Evolutionary conservation across 2,888 invertebrate genomes (phyloP), one percentile per base, ranked within the genome.

Genomic region (Heliconius erato): DNA sequence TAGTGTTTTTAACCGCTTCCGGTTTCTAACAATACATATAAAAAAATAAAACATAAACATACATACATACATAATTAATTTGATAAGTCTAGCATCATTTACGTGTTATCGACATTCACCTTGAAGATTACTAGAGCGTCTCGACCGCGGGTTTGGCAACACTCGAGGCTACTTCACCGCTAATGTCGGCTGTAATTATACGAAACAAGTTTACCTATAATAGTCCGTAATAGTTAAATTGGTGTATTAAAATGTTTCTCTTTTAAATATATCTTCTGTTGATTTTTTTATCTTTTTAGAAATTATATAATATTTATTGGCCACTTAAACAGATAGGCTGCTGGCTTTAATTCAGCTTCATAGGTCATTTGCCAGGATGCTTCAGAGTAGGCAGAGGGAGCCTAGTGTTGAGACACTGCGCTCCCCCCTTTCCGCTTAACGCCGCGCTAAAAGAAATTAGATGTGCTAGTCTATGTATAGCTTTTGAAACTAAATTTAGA

Each of bases 61-160:
- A 68, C 3, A 67, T 12, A 16, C 16, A 69, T 35, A 69, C 35
- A 23, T 44, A 72, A 71, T 78, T 44, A 71, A 44, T 78, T 78
- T 82, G 69, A 79, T 77, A 83, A 68, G 26, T 32, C 44, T 79
- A 77, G 67, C 44, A 77, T 54, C 35, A 74, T 80, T 84, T 59
- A 63, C 79, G 79, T 79, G 79, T 88, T 86, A 89, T 87, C 86
- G 88, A 84, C 88, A 89, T 89, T 92, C 89, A 89, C 93, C 94
- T 94, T 94, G 94, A 89, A 86, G 90, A 87, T 91, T 91, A 94
- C 87, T 94, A 92, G 95, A 94, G 93, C 95, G 93, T 88, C 87
- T 87, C 93, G 93, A 92, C 93, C 93, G 90, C 93, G 91, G 90
- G 90, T 94, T 95, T 94, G 94, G 94, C 93, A 95, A 94, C 91